Evolutionary conservation across 2,113 vertebrate species (phyloP).

Genomic region (Mirounga angustirostris): DNA sequence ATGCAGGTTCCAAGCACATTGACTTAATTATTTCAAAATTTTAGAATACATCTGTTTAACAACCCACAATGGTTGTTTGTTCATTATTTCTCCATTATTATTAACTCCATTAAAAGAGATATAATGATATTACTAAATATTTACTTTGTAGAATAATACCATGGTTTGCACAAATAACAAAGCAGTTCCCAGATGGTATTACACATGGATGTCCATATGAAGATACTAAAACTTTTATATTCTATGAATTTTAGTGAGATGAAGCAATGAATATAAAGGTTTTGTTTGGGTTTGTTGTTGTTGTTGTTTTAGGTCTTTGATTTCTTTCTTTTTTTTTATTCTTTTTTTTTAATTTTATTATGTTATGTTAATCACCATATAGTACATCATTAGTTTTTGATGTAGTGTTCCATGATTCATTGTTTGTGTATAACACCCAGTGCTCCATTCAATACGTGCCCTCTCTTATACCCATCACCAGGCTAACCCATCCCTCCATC

Average conservation of each 20-base stretch:
- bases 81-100: conserved; percentile 63
- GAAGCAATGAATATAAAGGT: not conserved
- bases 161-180: conserved; percentile 52
- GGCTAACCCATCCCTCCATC: too few species aligned
- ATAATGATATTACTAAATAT: conserved; percentile 70
- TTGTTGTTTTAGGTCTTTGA: too few species aligned
- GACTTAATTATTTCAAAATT: conserved; percentile 51
- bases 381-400: too few species aligned
- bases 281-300: not conserved
- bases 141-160: conserved; percentile 63
- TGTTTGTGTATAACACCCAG: too few species aligned
- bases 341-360: too few species aligned
- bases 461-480: too few species aligned
- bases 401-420: too few species aligned
- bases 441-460: too few species aligned
- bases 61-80: conserved; percentile 37
- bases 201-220: conserved; percentile 67
- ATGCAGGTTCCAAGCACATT: not conserved
- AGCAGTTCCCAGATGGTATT: conserved; percentile 57
- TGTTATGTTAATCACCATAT: too few species aligned
- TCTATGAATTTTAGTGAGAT: conserved; percentile 50
- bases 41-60: conserved; percentile 70
- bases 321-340: too few species aligned
- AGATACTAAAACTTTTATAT: conserved; percentile 62
- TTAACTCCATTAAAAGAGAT: conserved; percentile 53